Evolutionary conservation across 1,140 invertebrate species (phyloP), one percentile per base, ranked within the genome.

Genomic region (Drosophila baimaii): DNA sequence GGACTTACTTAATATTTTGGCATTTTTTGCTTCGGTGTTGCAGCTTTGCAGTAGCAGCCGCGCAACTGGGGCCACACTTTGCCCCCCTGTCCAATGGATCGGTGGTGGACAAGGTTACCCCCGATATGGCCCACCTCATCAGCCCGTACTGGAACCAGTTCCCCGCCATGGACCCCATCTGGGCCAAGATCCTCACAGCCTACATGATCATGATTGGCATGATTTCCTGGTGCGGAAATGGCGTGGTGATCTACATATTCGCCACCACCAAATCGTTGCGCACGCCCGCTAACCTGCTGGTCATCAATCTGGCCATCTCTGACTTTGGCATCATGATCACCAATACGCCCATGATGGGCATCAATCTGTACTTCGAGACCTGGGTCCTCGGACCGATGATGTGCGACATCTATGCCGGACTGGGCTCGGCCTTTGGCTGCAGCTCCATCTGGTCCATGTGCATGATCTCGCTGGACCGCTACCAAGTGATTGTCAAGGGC

Each of bases 371-470:
- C 86, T 94, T 95, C 79, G 96, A 97, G 93, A 97, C 96, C 9
- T 98, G 97, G 97, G 94, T 96, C 49, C 94, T 97, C 57, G 96
- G 96, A 57, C 95, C 96, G 37, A 92, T 96, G 57, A 95, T 96
- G 92, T 98, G 97, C 91, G 95, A 97, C 90, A 82, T 98, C 2
- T 97, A 97, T 85, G 97, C 94, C 35, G 94, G 96, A 86, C 93
- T 94, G 61, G 97, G 97, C 31, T 97, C 96, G 10, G 93, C 97
- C 56, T 97, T 96, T 77, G 96, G 96, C 51, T 95, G 96, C 91
- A 94, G 94, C 69, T 97, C 96, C 37, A 97, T 98, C 78, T 97
- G 96, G 95, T 95, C 96, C 9, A 96, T 97, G 95, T 95, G 95
- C 2, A 94, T 96, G 93, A 97, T 98, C 71, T 95, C 96, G 44